These are phyloP conservation scores for Acrobasis suavella DNA, from an alignment of 2,888 invertebrate genomes.

Conservation along the genomic window DNA sequence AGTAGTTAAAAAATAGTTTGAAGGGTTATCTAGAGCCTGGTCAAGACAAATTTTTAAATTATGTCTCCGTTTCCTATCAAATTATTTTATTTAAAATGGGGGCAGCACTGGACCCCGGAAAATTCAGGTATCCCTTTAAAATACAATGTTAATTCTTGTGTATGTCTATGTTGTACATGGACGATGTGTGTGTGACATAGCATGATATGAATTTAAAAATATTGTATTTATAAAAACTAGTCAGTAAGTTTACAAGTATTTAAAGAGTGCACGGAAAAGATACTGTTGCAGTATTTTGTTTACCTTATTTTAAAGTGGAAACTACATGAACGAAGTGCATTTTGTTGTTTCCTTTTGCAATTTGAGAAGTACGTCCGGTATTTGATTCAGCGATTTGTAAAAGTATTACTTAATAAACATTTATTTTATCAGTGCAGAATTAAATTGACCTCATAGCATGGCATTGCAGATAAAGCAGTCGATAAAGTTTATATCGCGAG, in stretches of 20 bases:
- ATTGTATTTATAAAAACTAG: slow-evolving; percentile 67
- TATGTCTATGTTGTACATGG: neutral
- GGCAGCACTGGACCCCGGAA: no score
- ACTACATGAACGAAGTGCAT: slow-evolving; percentile 12
- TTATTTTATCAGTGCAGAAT: neutral
- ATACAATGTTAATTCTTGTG: no score
- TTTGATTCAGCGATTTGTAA: slow-evolving; percentile 4
- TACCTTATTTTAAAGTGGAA: slow-evolving; percentile 4
- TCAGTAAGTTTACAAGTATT: slow-evolving; percentile 65
- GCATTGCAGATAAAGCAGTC: no score
- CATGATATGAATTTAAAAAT: slow-evolving; percentile 27
- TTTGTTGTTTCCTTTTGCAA: slow-evolving; percentile 10
- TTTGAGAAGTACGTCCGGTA: neutral
- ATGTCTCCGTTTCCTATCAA: no score
- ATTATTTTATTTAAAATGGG: no score
- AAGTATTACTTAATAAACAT: neutral
- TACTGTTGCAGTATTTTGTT: slow-evolving; percentile 16
- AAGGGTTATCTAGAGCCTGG: no score
- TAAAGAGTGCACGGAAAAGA: neutral
- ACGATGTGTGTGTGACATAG: slow-evolving; percentile 1
- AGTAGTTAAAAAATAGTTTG: no score
- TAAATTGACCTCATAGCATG: neutral
- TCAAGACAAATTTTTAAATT: no score
- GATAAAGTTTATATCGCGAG: no score
- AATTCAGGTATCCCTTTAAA: no score